Evolutionary conservation across 2,888 invertebrate species (phyloP), one percentile per base, ranked within the genome.

Genomic region (Clepsis dumicolana): DNA sequence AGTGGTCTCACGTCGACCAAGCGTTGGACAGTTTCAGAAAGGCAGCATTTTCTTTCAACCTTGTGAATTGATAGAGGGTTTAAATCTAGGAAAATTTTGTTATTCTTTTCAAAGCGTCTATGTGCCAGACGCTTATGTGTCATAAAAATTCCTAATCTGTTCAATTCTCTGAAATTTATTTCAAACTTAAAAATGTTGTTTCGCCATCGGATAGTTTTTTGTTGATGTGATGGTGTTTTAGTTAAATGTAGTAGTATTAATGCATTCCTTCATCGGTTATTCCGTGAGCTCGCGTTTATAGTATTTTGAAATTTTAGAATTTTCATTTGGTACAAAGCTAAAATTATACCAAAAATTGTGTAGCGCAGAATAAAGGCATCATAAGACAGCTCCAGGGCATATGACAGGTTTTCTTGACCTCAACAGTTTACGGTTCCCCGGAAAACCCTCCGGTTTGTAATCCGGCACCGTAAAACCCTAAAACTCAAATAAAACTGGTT

Each of bases 191-290:
- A 16, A 18, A 18, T 48, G 60, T 48, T 48, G 8, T 48, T 61
- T 48, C 16, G 48, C 48, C 27, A 48, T 29, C 29, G 48, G 12
- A 48, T 14, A n/a, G 44, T 60, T 60, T 60, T 63, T 38, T 63
- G 63, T 63, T 54, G 44, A 29, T 61, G 35, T 27, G 24, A 57
- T 50, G 64, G 72, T 67, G 69, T 70, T 71, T 44, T 77, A 74
- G 72, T 74, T 72, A 52, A 67, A 60, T 70, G 70, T 70, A 24
- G 65, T 73, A 65, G 48, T 75, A 70, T 67, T 70, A 67, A 74
- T 72, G 77, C 79, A 78, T 78, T 78, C 77, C 79, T 74, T 73
- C 78, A 69, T 74, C 75, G 70, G 70, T 73, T 71, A 54, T 50
- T 65, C 71, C 44, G 73, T 71, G 68, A 70, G 48, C 65, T 52